phyloP scores from a whole-genome alignment of 2,888 invertebrate genomes.

The Ischnus inquisitorius region DNA sequence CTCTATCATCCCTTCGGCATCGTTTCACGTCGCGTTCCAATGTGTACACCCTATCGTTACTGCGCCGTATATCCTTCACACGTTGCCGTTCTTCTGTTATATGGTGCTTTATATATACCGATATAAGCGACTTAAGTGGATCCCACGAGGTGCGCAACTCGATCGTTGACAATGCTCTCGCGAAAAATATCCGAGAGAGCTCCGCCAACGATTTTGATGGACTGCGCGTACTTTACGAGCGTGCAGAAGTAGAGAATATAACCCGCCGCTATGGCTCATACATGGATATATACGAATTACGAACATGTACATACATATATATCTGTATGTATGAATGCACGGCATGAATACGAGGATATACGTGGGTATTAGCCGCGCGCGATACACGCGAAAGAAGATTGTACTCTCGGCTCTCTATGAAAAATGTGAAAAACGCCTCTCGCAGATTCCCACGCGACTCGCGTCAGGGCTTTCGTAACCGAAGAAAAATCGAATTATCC shows the following conservation, averaged over 20 bases:
- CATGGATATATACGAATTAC: neutral
- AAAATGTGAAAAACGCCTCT: constrained; percentile 29
- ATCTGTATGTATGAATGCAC: neutral
- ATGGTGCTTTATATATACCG: neutral
- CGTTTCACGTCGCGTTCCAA: constrained; percentile 53
- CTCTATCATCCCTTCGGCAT: constrained; percentile 50
- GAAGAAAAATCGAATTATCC: constrained; percentile 26
- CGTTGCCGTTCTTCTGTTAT: neutral
- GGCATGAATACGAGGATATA: neutral
- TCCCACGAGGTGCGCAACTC: constrained; percentile 23
- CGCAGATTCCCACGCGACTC: constrained; percentile 13
- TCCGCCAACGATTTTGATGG: constrained; percentile 47
- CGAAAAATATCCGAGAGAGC: constrained; percentile 32
- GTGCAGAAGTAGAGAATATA: constrained; percentile 10
- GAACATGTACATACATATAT: neutral
- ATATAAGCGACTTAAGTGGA: constrained; percentile 17
- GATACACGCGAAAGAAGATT: neutral
- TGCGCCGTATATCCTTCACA: constrained; percentile 8
- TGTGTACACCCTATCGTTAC: constrained; percentile 38
- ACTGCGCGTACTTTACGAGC: constrained; percentile 51
- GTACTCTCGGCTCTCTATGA: neutral
- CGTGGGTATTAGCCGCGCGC: constrained; percentile 9
- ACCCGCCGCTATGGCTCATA: neutral
- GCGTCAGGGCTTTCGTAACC: constrained; percentile 12
- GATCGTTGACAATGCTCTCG: constrained; percentile 52